Evolutionary conservation across 2,888 invertebrate species (phyloP), one percentile per base, ranked within the genome.

Genomic region (Mylabris sibirica): DNA sequence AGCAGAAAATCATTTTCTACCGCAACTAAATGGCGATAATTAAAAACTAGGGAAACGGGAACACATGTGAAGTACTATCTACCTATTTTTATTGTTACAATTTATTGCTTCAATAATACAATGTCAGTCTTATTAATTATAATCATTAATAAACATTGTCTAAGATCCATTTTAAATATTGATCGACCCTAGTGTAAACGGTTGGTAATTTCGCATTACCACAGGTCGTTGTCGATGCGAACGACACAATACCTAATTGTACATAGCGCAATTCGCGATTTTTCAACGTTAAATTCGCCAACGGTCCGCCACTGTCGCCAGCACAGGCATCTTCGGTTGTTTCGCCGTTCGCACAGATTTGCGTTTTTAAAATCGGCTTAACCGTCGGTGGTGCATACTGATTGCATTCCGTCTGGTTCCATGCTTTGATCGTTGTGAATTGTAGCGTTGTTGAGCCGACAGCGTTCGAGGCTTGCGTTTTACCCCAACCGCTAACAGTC

Each of bases 401-500:
- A 62, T 81, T 78, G 65, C 83, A 83, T 35, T 63, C 70, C 11
- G 68, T 66, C 8, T 73, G 72, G 30, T 77, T 68, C 82, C 82
- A 82, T 1, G 75, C 72, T 0, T 34, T 66, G 2, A 82, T 77
- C 11, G 35, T 14, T 0, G 82, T 78, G 66, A 69, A 81, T 67
- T 80, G 80, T 6, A 83, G 73, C 11, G 66, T 35, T 34, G 75
- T 65, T 0, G 81, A 80, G 5, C 81, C 81, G 9, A 75, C 77
- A 24, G 80, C 59, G 26, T 79, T 73, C 49, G 68, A 82, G 66
- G 83, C 82, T 79, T 89, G 88, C 41, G 89, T 90, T 79, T 89
- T 88, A 24, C 93, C 93, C 93, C 93, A 93, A 0, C 93, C 93
- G 12, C 91, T 90, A 1, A 92, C 90, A 53, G 88, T 87, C 76